phyloP scores from a whole-genome alignment of 2,113 vertebrate genomes.

The Mirounga angustirostris region DNA sequence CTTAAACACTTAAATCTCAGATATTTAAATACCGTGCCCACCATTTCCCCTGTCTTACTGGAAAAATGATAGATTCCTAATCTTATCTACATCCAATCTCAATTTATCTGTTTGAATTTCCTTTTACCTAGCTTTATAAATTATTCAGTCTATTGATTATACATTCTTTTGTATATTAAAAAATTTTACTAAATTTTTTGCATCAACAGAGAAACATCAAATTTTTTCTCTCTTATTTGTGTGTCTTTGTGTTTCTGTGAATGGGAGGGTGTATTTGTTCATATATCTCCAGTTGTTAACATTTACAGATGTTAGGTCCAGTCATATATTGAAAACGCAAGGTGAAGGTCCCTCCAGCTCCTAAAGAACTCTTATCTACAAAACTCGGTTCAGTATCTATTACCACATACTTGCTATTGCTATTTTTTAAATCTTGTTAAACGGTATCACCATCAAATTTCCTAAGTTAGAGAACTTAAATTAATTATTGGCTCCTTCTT shows the following conservation, averaged over 20 bases:
- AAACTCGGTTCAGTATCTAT: neutral
- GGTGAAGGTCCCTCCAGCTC: neutral
- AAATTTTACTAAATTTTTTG: neutral
- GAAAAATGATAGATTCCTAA: neutral
- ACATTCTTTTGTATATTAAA: neutral
- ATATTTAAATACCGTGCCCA: neutral
- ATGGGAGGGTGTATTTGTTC: neutral
- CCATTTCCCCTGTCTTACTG: neutral
- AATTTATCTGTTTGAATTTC: neutral
- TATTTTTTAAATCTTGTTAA: neutral
- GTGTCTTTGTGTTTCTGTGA: neutral
- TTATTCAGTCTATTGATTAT: neutral
- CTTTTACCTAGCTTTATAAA: neutral
- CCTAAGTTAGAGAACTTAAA: neutral
- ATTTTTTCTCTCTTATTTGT: neutral
- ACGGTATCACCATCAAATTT: neutral
- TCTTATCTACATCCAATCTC: neutral
- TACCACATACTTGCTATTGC: neutral
- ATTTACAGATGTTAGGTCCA: neutral
- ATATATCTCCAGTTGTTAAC: neutral
- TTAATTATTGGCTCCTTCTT: neutral
- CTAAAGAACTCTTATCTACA: neutral
- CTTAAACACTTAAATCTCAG: neutral
- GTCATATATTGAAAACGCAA: neutral
- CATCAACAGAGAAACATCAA: neutral